Evolutionary conservation across 92 coral and sea anemone genomes (phyloP).

Genomic region (Hydrozoanthus gracilis): DNA sequence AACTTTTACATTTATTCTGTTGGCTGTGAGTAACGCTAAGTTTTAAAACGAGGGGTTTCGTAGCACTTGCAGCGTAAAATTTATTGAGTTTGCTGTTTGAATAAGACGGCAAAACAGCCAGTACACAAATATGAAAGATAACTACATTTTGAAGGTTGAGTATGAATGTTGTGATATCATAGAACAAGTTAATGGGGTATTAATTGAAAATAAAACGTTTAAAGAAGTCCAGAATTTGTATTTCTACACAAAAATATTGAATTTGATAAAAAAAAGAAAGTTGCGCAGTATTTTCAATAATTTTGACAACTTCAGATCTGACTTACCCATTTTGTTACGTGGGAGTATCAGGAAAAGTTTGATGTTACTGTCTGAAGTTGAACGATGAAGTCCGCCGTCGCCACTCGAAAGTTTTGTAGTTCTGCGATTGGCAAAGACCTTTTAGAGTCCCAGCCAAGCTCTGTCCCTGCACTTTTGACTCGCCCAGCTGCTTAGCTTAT

Average conservation of each 20-base stretch:
- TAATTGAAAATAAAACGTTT: conserved; percentile 76
- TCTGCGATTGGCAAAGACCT: conserved; percentile 67
- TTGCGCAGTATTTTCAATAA: not conserved
- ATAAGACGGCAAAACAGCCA: not conserved
- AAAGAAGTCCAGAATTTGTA: conserved; percentile 66
- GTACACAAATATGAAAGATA: conserved; percentile 41
- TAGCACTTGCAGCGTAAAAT: not conserved
- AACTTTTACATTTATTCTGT: conserved; percentile 43
- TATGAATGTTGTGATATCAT: conserved; percentile 61
- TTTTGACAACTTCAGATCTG: not conserved
- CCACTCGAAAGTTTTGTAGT: conserved; percentile 81
- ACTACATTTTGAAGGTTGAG: conserved; percentile 56
- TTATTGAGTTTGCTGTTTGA: not conserved
- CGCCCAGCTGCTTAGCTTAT: conserved; percentile 79
- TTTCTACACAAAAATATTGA: conserved; percentile 25
- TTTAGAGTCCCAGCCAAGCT: conserved; percentile 70
- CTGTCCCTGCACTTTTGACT: conserved; percentile 76
- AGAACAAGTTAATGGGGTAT: conserved; percentile 72
- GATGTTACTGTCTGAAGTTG: conserved; percentile 40
- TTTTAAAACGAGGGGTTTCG: not conserved
- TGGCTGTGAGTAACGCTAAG: not conserved
- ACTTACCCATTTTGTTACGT: conserved; percentile 43
- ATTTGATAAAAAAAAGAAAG: not conserved
- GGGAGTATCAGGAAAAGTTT: not conserved
- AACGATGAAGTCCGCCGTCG: conserved; percentile 48